Evolutionary conservation across 2,797 vertebrate genomes (phyloP).

Genomic region (Brachyalestes nurse): DNA sequence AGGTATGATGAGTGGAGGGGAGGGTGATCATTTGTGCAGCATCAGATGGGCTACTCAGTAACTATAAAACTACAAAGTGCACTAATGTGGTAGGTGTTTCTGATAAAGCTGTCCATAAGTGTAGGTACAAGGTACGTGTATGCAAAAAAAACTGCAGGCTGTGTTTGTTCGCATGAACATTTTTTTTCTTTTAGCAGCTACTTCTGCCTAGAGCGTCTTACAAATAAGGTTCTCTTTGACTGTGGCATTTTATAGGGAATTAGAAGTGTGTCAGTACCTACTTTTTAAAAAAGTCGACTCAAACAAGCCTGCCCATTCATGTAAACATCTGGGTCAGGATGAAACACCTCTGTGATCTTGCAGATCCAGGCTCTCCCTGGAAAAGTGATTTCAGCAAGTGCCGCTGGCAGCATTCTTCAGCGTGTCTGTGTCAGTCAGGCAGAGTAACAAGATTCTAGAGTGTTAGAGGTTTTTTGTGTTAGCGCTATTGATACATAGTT

Average conservation of each 20-base stretch:
- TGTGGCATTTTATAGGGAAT: background rate
- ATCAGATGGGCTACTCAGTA: too few species aligned
- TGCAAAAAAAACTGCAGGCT: too few species aligned
- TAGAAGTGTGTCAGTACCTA: background rate
- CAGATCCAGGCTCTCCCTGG: background rate
- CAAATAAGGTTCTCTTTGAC: background rate
- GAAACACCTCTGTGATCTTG: constrained; percentile 12
- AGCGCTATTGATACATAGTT: constrained; percentile 33
- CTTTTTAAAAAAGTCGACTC: background rate
- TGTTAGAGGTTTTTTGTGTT: constrained; percentile 34
- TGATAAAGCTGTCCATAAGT: too few species aligned
- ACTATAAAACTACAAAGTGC: too few species aligned
- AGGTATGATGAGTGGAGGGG: too few species aligned
- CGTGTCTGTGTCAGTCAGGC: constrained; percentile 19
- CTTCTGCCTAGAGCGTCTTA: background rate
- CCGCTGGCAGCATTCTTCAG: constrained; percentile 29
- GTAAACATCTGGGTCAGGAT: constrained; percentile 13
- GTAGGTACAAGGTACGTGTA: background rate
- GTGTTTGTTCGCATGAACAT: background rate
- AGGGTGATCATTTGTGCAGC: too few species aligned
- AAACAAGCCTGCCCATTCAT: background rate
- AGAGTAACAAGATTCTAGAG: constrained; percentile 24
- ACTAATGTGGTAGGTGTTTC: too few species aligned
- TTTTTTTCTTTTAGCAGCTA: background rate
- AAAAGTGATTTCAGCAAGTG: constrained; percentile 5